Base-by-base conservation (phyloP, 2,888 invertebrate species). In the Himalopsyche kuldschensis region DNA sequence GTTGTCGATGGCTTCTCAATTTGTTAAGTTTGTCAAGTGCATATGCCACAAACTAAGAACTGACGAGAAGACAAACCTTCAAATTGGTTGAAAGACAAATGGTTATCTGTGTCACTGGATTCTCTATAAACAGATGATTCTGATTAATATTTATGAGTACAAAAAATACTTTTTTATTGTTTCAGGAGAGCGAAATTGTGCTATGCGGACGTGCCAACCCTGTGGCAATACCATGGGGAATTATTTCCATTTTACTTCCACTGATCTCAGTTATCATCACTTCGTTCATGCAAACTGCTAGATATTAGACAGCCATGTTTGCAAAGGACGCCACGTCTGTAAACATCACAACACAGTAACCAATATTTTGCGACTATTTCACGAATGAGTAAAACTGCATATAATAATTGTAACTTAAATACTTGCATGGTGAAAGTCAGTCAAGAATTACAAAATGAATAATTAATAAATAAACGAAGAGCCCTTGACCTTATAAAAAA, bases 101-200 rank as follows among this genome's bases (percentile, higher is more conserved):
- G 32, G 32, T 32, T 5, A 32, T 32, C 32, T 4, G 6, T 32
- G 32, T 32, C 32, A 32, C 32, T 32, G 32, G 32, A 32, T 4
- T 32, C 32, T 32, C 32, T 32, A 6, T 32, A 2, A 32, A 32
- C 32, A 6, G 41, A 15, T 15, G 15, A 5, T 35, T 41, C 41
- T 3, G 15, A 11, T 1, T 41, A 15, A 41, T 41, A 41, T 11
- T 41, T 15, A 6, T 41, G 41, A 15, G 6, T 41, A 41, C 41
- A 5, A 41, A 41, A 6, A 41, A 41, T 41, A 41, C 27, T 20
- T 55, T 46, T 3, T 15, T 80, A 78, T 85, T 80, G 85, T 91
- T 90, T 30, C 90, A 93, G 94, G 94, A 95, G 88, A 94, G 94
- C 89, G 92, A 93, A 88, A 94, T 94, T 83, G 94, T 94, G 87